These are phyloP conservation scores for Drosophila quadrilineata DNA, from an alignment of 1,140 invertebrate species.

Conservation along the genomic window DNA sequence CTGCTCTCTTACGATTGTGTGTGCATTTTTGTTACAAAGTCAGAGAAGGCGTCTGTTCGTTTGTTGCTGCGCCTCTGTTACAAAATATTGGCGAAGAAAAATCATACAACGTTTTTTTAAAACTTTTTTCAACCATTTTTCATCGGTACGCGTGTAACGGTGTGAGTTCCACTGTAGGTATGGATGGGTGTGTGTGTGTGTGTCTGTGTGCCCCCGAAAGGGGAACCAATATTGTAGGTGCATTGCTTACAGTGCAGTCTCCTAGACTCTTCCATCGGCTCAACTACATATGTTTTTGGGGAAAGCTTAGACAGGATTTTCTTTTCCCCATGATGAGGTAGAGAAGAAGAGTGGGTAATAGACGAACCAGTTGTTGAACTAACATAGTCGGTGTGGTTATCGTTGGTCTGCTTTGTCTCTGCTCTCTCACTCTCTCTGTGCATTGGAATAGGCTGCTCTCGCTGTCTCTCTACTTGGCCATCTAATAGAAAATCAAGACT, in stretches of 20 bases:
- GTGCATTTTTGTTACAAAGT: constrained; percentile 69
- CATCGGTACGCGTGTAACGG: constrained; percentile 54
- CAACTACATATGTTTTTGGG: constrained; percentile 46
- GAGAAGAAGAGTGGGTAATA: constrained; percentile 22
- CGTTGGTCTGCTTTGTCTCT: constrained; percentile 46
- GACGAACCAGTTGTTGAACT: constrained; percentile 44
- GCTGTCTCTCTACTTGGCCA: constrained; percentile 23
- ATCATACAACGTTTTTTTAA: constrained; percentile 80
- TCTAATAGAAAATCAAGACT: constrained; percentile 71
- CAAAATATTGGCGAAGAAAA: constrained; percentile 82
- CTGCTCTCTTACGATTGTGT: constrained; percentile 17
- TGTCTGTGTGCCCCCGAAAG: background rate
- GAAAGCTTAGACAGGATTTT: constrained; percentile 68
- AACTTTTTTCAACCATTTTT: constrained; percentile 80
- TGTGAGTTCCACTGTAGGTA: constrained; percentile 19
- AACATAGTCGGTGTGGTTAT: constrained; percentile 24
- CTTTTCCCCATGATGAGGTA: constrained; percentile 14
- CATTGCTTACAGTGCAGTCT: background rate
- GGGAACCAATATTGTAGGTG: background rate
- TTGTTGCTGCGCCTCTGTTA: constrained; percentile 73
- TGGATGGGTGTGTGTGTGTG: background rate
- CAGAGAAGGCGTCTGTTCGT: constrained; percentile 26
- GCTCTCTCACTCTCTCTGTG: no score
- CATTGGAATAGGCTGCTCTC: constrained; percentile 13
- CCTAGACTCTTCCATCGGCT: background rate